Percentiles rank a stretch among this genome's conserved stretches.
These are phyloP conservation scores for Terebella lapidaria DNA, from an alignment of 2,888 invertebrate genomes.

Conservation along the genomic window DNA sequence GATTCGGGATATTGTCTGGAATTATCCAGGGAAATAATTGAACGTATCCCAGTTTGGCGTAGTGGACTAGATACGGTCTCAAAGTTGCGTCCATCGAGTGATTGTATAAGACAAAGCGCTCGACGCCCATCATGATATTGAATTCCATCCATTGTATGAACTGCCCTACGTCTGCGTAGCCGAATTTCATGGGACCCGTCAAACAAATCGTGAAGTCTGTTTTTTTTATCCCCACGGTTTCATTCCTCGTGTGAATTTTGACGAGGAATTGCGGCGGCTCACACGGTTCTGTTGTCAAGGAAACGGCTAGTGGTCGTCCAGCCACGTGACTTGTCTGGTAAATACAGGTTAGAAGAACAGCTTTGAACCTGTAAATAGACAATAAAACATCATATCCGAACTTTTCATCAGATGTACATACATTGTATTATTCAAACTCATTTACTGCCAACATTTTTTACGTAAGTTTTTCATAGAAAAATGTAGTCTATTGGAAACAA, in stretches of 20 bases:
- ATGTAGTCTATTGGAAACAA: too few relatives aligned
- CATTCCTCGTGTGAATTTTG: neutral
- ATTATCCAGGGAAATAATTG: neutral
- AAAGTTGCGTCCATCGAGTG: slow-evolving; percentile 1
- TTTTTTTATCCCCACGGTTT: neutral
- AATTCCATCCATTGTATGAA: slow-evolving; percentile 5
- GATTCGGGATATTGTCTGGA: neutral
- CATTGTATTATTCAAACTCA: too few relatives aligned
- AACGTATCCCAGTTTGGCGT: neutral
- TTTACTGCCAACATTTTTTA: too few relatives aligned
- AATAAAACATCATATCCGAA: too few relatives aligned
- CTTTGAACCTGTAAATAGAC: neutral
- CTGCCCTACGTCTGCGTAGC: slow-evolving; percentile 1
- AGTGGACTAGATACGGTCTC: neutral
- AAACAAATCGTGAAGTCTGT: neutral
- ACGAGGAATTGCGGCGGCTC: neutral
- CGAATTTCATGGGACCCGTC: slow-evolving; percentile 1
- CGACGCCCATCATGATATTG: slow-evolving; percentile 1
- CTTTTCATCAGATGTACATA: too few relatives aligned
- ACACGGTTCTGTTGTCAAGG: neutral
- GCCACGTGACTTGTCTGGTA: neutral
- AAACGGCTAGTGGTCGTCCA: neutral
- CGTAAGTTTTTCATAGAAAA: too few relatives aligned
- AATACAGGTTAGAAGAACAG: neutral
- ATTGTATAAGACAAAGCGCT: neutral